Conservation (phyloP, 2,797 vertebrate species). For the Corythornis leucogaster region DNA sequence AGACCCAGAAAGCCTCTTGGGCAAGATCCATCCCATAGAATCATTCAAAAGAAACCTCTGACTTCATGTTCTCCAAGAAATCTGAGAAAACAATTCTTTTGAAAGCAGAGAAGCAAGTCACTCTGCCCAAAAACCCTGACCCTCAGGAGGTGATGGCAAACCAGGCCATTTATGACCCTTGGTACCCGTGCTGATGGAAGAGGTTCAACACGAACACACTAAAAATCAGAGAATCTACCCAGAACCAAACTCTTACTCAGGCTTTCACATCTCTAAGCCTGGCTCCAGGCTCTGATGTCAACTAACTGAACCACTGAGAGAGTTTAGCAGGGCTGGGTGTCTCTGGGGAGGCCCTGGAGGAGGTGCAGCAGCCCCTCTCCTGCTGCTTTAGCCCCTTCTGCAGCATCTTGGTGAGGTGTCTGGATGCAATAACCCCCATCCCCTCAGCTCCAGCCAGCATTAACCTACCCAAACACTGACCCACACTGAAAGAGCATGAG, state of each 20-base stretch:
- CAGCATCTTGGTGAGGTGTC: rapidly evolving
- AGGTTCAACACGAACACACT: not conserved
- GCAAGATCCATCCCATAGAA: not conserved
- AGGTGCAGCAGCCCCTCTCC: not conserved
- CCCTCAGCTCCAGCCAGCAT: not conserved
- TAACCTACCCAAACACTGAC: not conserved
- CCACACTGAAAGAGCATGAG: not conserved
- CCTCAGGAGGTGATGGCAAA: not conserved
- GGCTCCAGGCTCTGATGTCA: not conserved
- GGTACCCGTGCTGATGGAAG: not conserved
- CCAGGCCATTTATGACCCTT: not conserved
- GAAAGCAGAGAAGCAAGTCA: not conserved
- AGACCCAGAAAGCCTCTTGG: not conserved
- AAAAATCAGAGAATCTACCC: not conserved
- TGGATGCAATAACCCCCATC: not conserved
- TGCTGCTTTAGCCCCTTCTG: not conserved
- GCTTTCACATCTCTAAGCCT: not conserved
- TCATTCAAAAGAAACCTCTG: not conserved
- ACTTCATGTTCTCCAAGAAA: not conserved
- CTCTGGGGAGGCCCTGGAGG: not conserved
- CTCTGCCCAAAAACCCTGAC: not conserved
- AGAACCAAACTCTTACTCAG: not conserved
- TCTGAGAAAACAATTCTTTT: not conserved
- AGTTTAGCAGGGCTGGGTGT: not conserved
- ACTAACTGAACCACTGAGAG: not conserved